Percentiles rank a stretch among this genome's conserved stretches.
phyloP scores from a whole-genome alignment of 64 coral and sea anemone genomes.

The Montipora capricornis region DNA sequence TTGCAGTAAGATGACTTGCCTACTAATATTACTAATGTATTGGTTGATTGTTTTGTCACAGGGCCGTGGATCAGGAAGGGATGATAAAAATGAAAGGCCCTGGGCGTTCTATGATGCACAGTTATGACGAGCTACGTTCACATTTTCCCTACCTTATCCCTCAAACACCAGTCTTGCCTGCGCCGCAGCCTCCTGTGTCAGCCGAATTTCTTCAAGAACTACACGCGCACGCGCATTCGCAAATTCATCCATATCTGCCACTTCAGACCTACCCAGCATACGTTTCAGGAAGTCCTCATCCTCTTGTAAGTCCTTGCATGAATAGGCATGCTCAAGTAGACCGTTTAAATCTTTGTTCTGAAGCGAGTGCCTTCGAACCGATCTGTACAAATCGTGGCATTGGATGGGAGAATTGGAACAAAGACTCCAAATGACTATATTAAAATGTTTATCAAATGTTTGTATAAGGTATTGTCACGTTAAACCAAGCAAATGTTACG shows the following conservation, averaged over 20 bases:
- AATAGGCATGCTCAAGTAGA: slow-evolving; percentile 49
- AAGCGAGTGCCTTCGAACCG: slow-evolving; percentile 86
- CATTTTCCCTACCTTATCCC: slow-evolving; percentile 91
- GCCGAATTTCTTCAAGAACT: slow-evolving; percentile 62
- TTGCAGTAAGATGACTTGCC: too few relatives aligned
- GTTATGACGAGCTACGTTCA: slow-evolving; percentile 88
- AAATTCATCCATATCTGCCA: slow-evolving; percentile 37
- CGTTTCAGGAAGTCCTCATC: slow-evolving; percentile 63
- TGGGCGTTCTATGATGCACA: slow-evolving; percentile 82
- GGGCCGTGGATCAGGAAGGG: slow-evolving; percentile 80
- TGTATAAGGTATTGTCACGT: too few relatives aligned
- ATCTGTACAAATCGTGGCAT: slow-evolving; percentile 39
- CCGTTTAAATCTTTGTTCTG: slow-evolving; percentile 58
- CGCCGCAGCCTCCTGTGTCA: slow-evolving; percentile 53
- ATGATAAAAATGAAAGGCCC: slow-evolving; percentile 92
- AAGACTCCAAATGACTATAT: not conserved
- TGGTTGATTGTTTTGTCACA: not conserved
- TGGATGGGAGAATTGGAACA: slow-evolving; percentile 16
- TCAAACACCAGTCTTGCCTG: slow-evolving; percentile 58
- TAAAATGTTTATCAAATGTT: not conserved
- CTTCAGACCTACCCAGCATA: slow-evolving; percentile 83
- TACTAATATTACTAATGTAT: too few relatives aligned
- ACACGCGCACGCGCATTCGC: slow-evolving; percentile 52
- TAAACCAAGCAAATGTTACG: too few relatives aligned
- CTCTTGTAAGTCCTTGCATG: slow-evolving; percentile 27